These are phyloP conservation scores for Turritopsis dohrnii DNA, from an alignment of 30 jellyfish, hydroid and myxozoan genomes.

Conservation along the genomic window DNA sequence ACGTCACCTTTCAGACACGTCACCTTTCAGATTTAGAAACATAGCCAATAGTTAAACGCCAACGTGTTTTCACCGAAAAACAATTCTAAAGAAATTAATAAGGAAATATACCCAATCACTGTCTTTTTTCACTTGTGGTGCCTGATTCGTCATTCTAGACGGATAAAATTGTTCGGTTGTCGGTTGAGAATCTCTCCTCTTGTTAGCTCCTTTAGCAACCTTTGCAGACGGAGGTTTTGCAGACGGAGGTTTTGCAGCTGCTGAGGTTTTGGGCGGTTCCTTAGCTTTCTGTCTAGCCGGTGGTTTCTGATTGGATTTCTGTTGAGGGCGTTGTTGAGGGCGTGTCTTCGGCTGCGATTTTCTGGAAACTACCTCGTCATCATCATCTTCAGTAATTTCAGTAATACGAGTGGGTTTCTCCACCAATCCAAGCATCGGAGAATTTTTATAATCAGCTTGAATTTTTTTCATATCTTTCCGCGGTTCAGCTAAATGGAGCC, in stretches of 20 bases:
- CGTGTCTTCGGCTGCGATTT: not conserved
- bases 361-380: not conserved
- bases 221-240: not conserved
- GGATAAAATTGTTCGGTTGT: slow-evolving; percentile 10
- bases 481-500: slow-evolving; percentile 25
- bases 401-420: slow-evolving; percentile 11
- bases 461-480: not conserved
- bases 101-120: slow-evolving; percentile 8
- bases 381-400: not conserved
- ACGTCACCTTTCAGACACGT: too few species aligned
- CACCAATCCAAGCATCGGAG: slow-evolving; percentile 39
- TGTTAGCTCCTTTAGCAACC: not conserved
- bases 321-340: slow-evolving; percentile 1
- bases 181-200: not conserved
- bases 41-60: too few species aligned
- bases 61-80: too few species aligned
- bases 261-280: not conserved
- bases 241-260: slow-evolving; percentile 9
- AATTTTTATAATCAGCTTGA: not conserved
- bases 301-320: not conserved
- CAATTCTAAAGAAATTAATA: not conserved
- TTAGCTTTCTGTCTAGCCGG: not conserved
- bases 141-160: not conserved
- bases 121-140: not conserved
- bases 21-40: too few species aligned